These are phyloP conservation scores for Leptinotarsa juncta DNA, from an alignment of 2,888 invertebrate species.

Conservation along the genomic window DNA sequence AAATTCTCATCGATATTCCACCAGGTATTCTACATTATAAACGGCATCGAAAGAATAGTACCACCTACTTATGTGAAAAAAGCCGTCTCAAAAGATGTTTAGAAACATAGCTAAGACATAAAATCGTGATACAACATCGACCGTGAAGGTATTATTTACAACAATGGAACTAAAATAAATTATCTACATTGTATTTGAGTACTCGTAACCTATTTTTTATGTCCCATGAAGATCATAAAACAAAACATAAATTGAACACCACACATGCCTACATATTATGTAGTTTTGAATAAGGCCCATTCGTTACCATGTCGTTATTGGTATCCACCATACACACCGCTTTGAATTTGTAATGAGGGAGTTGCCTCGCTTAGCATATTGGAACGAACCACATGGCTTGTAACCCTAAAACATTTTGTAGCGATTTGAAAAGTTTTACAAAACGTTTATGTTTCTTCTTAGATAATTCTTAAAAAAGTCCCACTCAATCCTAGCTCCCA, in stretches of 20 bases:
- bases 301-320: conserved; percentile 22
- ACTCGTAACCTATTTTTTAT: conserved; percentile 58
- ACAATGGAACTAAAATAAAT: conserved; percentile 44
- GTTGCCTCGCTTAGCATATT: too few species aligned
- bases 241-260: conserved; percentile 55
- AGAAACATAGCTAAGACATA: conserved; percentile 6
- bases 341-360: conserved; percentile 2
- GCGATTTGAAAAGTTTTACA: too few species aligned
- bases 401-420: too few species aligned
- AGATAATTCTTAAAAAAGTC: too few species aligned
- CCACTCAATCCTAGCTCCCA: too few species aligned
- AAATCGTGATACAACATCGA: conserved; percentile 13
- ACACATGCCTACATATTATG: conserved; percentile 48
- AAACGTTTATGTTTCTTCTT: too few species aligned
- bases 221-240: conserved; percentile 55
- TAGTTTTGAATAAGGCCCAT: conserved; percentile 25
- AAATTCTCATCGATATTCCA: neutral
- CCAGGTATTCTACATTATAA: neutral
- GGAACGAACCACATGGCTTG: too few species aligned
- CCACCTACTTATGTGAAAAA: neutral
- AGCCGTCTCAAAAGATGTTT: neutral
- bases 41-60: neutral
- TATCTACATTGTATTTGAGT: conserved; percentile 55
- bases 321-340: conserved; percentile 18
- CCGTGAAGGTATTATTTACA: conserved; percentile 35